Percentiles rank a stretch among this genome's conserved stretches.
Evolutionary conservation across 2,888 invertebrate species (phyloP).

Genomic region (Orthonychiurus folsomi): DNA sequence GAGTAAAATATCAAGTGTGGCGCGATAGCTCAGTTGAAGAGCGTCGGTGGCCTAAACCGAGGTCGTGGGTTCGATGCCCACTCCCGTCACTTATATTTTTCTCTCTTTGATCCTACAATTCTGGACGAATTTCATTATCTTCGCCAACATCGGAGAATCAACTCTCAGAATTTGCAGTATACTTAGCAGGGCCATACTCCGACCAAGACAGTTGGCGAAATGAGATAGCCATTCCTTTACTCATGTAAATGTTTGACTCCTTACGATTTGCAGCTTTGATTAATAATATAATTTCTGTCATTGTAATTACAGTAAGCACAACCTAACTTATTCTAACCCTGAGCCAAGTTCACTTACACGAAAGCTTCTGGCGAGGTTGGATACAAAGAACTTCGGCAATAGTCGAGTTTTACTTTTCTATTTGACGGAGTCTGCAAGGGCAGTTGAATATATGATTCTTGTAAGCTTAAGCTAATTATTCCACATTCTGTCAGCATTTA

Average conservation of each 20-base stretch:
- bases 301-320: conserved; percentile 43
- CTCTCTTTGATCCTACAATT: too few relatives aligned
- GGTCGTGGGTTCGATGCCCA: too few relatives aligned
- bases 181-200: conserved; percentile 66
- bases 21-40: too few relatives aligned
- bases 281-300: conserved; percentile 13
- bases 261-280: background rate
- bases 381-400: too few relatives aligned
- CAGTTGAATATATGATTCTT: conserved; percentile 8
- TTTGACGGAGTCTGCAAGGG: conserved; percentile 2
- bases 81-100: too few relatives aligned
- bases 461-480: conserved; percentile 7
- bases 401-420: conserved; percentile 9
- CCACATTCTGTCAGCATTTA: too few relatives aligned
- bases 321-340: conserved; percentile 42
- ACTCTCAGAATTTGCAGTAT: conserved; percentile 53
- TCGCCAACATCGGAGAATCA: background rate
- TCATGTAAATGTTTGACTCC: conserved; percentile 46
- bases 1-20: too few relatives aligned
- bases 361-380: too few relatives aligned
- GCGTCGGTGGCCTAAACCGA: too few relatives aligned
- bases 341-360: background rate
- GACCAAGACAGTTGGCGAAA: conserved; percentile 58
- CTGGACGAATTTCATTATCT: background rate
- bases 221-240: conserved; percentile 57